phyloP scores from a whole-genome alignment of 2,888 invertebrate species.

The Drosophila mimica region DNA sequence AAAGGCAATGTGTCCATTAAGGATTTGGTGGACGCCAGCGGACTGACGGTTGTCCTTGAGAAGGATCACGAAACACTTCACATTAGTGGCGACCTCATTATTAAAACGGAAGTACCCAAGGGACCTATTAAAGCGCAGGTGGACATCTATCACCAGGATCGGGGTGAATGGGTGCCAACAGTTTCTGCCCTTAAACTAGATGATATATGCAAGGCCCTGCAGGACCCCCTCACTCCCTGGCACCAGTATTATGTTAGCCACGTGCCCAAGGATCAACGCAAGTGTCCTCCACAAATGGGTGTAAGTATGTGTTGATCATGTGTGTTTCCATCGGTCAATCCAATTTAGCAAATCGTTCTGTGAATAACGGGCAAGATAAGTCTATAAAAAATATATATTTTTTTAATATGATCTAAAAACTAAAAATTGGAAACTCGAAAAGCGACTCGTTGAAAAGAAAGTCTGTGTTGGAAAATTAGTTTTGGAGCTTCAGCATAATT shows the following conservation, averaged over 20 bases:
- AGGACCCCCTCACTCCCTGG: constrained; percentile 53
- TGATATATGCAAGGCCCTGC: constrained; percentile 43
- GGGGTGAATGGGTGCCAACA: constrained; percentile 49
- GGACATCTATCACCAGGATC: constrained; percentile 34
- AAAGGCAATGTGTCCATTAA: constrained; percentile 22
- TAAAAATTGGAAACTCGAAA: background rate
- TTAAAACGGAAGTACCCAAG: constrained; percentile 21
- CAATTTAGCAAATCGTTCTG: background rate
- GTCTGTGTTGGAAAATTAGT: background rate
- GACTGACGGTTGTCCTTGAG: constrained; percentile 14
- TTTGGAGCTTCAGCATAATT: background rate
- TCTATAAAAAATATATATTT: too few species aligned
- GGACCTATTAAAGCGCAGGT: constrained; percentile 28
- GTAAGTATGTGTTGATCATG: constrained; percentile 35
- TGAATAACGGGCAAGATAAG: too few species aligned
- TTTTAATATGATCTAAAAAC: too few species aligned
- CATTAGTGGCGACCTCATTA: constrained; percentile 38
- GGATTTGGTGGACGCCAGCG: constrained; percentile 37
- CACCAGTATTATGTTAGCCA: background rate
- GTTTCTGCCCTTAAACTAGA: constrained; percentile 32
- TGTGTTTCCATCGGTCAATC: background rate
- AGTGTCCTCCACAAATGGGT: constrained; percentile 52
- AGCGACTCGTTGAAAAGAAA: background rate
- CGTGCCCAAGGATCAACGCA: constrained; percentile 24
- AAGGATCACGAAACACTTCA: constrained; percentile 43